A percentile compares a stretch with the other conserved stretches of the same genome.
Conservation (phyloP, 37 sponge, comb jelly and placozoan genomes). For the Eunapius fragilis region DNA sequence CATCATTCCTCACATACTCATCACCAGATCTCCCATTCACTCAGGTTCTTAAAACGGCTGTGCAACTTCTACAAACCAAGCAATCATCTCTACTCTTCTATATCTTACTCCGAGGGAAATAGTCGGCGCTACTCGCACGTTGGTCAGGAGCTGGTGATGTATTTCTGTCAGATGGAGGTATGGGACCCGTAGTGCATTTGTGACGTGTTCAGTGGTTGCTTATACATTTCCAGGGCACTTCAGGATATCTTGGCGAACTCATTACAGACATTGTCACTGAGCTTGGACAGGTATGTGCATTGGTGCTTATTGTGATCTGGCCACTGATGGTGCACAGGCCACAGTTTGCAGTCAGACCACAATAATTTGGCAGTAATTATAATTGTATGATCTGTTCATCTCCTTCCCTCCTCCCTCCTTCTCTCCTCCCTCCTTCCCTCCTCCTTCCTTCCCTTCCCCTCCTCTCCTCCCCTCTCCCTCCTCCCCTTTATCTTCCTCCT, state of each 20-base stretch:
- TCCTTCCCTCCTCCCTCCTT: too few relatives aligned
- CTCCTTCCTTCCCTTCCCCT: too few relatives aligned
- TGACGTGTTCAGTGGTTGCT: too few relatives aligned
- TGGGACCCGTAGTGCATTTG: neutral
- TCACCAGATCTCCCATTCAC: neutral
- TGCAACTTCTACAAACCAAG: slow-evolving; percentile 82
- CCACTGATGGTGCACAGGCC: too few relatives aligned
- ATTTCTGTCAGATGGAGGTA: slow-evolving; percentile 54
- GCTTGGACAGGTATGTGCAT: slow-evolving; percentile 49
- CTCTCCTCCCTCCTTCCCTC: too few relatives aligned
- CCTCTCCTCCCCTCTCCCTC: too few relatives aligned
- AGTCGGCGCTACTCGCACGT: slow-evolving; percentile 60
- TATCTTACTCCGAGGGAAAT: slow-evolving; percentile 43
- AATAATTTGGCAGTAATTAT: too few relatives aligned
- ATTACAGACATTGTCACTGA: slow-evolving; percentile 57
- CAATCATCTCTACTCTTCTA: slow-evolving; percentile 50
- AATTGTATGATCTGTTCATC: too few relatives aligned
- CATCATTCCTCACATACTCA: neutral
- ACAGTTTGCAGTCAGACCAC: too few relatives aligned
- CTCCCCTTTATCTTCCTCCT: too few relatives aligned
- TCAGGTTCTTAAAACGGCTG: slow-evolving; percentile 73
- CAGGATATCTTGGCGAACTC: slow-evolving; percentile 30
- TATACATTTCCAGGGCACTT: slow-evolving; percentile 11
- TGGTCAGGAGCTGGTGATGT: slow-evolving; percentile 68
- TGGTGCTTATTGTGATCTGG: neutral